Evolutionary conservation across 2,888 invertebrate species (phyloP).

Genomic region (Amphipyra tragopoginis): DNA sequence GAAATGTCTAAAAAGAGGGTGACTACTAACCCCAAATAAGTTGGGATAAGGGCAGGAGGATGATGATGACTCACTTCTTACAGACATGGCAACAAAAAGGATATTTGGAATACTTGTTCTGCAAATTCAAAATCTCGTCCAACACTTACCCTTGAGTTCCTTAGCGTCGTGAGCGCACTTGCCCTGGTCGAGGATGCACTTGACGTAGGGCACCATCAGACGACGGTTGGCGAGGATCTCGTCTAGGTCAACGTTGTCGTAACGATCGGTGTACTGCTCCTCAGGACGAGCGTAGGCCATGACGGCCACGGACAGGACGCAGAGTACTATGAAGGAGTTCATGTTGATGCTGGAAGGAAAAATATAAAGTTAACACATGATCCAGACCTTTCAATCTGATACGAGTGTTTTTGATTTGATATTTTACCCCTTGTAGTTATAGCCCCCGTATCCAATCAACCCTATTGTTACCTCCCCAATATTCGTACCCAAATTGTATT

Average conservation of each 20-base stretch:
- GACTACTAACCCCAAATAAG: too few species aligned
- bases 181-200: slow-evolving; percentile 91
- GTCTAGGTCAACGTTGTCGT: slow-evolving; percentile 92
- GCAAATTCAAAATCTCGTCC: not conserved
- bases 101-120: too few species aligned
- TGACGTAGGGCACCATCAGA: slow-evolving; percentile 91
- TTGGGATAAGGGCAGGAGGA: too few species aligned
- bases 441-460: too few species aligned
- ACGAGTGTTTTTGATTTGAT: too few species aligned
- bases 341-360: slow-evolving; percentile 48
- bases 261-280: slow-evolving; percentile 90
- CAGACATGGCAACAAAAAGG: too few species aligned
- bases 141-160: slow-evolving; percentile 91
- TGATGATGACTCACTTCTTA: too few species aligned
- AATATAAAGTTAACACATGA: not conserved
- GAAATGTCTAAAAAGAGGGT: too few species aligned
- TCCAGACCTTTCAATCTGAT: too few species aligned
- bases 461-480: too few species aligned
- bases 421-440: too few species aligned
- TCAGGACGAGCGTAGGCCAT: slow-evolving; percentile 64
- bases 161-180: slow-evolving; percentile 92
- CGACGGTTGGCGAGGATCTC: slow-evolving; percentile 91
- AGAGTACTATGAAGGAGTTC: slow-evolving; percentile 63
- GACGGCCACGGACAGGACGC: slow-evolving; percentile 66
- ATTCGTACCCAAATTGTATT: too few species aligned